Base-by-base conservation (phyloP, 2,797 vertebrate species). In the Malacoctenus gilli region DNA sequence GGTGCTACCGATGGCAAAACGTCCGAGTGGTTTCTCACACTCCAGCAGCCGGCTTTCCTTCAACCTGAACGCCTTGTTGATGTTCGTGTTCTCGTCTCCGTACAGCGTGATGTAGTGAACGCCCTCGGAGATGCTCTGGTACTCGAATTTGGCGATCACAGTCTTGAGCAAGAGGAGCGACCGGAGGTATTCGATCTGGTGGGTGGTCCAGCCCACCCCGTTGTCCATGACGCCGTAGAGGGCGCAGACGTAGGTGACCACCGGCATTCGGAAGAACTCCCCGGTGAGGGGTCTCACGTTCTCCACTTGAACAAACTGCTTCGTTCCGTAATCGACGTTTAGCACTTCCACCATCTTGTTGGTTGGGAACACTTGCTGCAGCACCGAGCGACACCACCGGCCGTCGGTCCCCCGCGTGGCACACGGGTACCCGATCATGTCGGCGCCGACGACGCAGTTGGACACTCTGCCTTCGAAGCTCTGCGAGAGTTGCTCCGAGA, bases 181-280 rank as follows among this genome's bases (percentile, higher is more conserved):
- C 57, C 89, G 94, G 34, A 99, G 88, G 38, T 89, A 84, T 8
- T 89, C 81, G 0, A 95, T 85, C 51, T 95, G 93, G 0, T 63
- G 42, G 0, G 68, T 64, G 8, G 93, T 93, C 96, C 96, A 98
- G 42, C 92, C 94, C 48, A 84, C 51, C 2, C 93, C 92, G 37
- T 86, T 84, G 53, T 95, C 93, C 0, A 89, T 86, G 58, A 97
- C 42, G 19, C 95, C 95, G 35, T 94, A 91, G 32, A 99, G 87
- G 2, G 94, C 94, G 18, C 95, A 98, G 0, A 83, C 72, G 0
- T 95, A 98, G 0, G 97, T 98, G 28, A 98, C 90, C 34, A 99
- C 94, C 0, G 96, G 96, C 94, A 97, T 91, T 22, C 90, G 91
- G 32, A 96, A 94, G 50, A 94, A 97, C 51, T 96, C 93, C 0